A percentile compares a stretch with the other conserved stretches of the same genome.
Evolutionary conservation across 2,113 vertebrate species (phyloP).

Genomic region (Lepidothrix coronata): DNA sequence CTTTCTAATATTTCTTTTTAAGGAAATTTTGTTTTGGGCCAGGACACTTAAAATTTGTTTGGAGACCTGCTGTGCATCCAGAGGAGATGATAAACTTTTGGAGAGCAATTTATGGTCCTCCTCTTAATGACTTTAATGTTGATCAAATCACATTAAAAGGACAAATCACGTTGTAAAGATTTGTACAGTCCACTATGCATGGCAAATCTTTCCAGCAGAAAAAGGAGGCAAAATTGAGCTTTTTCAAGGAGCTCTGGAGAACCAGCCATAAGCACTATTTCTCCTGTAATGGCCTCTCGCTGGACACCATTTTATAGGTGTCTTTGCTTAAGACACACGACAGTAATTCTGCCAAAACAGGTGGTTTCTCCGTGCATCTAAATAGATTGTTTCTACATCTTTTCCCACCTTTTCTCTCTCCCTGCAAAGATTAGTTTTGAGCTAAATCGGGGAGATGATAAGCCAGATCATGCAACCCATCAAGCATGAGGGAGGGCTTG

Average conservation of each 20-base stretch:
- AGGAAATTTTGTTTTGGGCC: not conserved
- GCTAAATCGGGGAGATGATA: not conserved
- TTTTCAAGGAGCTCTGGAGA: not conserved
- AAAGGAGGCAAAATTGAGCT: not conserved
- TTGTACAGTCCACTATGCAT: not conserved
- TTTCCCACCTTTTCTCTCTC: not conserved
- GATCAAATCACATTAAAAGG: not conserved
- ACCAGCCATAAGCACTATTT: not conserved
- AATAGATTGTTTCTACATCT: not conserved
- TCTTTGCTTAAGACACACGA: not conserved
- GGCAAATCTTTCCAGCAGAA: not conserved
- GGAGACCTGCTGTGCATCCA: not conserved
- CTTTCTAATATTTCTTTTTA: not conserved
- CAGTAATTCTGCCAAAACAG: not conserved
- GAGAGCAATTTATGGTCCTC: not conserved
- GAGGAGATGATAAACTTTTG: not conserved
- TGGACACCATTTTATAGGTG: not conserved
- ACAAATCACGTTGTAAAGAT: not conserved
- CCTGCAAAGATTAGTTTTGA: not conserved
- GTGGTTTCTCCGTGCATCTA: not conserved
- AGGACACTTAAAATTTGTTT: not conserved
- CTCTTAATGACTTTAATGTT: not conserved
- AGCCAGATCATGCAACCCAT: not conserved
- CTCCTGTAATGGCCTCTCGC: not conserved
- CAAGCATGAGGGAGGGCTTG: not conserved